Conservation (phyloP, 2,797 vertebrate genomes). For the Manis crassicaudata region DNA sequence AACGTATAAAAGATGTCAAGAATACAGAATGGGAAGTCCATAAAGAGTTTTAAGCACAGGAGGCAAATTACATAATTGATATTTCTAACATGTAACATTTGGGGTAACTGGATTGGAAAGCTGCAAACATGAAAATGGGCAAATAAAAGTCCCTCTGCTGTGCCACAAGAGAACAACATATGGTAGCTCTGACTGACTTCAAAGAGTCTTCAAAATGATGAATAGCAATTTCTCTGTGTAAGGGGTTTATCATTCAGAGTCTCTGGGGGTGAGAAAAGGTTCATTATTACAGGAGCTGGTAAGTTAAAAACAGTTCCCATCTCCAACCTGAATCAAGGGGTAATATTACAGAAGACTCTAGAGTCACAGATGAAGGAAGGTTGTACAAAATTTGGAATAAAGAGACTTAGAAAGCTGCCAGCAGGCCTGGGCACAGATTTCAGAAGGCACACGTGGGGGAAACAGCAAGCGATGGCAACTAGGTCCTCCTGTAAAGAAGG, state of each 20-base stretch:
- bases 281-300: not conserved
- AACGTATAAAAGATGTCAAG: not conserved
- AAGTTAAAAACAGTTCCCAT: not conserved
- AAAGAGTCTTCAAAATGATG: conserved; percentile 1
- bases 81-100: not conserved
- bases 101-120: not conserved
- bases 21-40: not conserved
- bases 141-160: not conserved
- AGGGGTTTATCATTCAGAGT: not conserved
- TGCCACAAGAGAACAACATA: not conserved
- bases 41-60: not conserved
- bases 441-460: not conserved
- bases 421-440: not conserved
- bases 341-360: not conserved
- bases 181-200: not conserved
- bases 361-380: conserved; percentile 48
- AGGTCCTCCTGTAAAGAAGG: not conserved
- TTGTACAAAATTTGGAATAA: conserved; percentile 14
- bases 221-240: not conserved
- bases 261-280: not conserved
- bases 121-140: not conserved
- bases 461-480: not conserved
- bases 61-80: not conserved
- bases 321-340: not conserved
- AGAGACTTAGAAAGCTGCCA: conserved; percentile 51